Base-by-base conservation (phyloP, 2,888 invertebrate genomes). In the Scaptomyza parva region DNA sequence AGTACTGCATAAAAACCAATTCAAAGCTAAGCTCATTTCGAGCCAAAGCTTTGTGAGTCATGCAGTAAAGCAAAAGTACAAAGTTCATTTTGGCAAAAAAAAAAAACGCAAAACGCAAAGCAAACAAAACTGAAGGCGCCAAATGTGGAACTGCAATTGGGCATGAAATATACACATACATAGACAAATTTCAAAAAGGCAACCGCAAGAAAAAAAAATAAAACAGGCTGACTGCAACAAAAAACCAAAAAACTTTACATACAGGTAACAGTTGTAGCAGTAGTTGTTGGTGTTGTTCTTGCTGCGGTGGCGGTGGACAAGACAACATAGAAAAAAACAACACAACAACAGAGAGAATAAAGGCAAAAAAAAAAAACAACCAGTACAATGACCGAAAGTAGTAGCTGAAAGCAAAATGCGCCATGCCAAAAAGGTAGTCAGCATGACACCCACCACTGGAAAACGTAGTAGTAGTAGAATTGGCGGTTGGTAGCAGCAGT, bases 311-410 rank as follows among this genome's bases (percentile, higher is more conserved):
- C 67, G 67, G 60, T 61, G 59, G 68, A 62, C 66, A 71, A 61
- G 65, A 70, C 71, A 72, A 70, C 52, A 67, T 48, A 47, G 11
- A 33, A 47, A 26, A 43, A 48, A 48, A 33, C 11, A 48, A 48
- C 20, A 35, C 37, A 53, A 53, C 55, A 63, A n/a, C n/a, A 63
- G 44, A 65, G 47, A 47, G 48, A 30, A 30, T n/a, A 9, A 47
- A 47, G 30, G 47, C 28, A 40, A 47, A 33, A 43, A 44, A 51
- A 50, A 44, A 24, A 57, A 55, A n/a, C n/a, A n/a, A n/a, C n/a
- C 66, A 80, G 86, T 79, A 82, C 83, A 83, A 72, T 83, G 83
- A 84, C 83, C 83, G 83, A 86, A 83, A 78, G 65, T 69, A 67
- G 66, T 48, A 61, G 30, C 59, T 53, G 57, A 70, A 69, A 52